These are phyloP conservation scores for Ceratosolen solmsi DNA, from an alignment of 1,140 invertebrate species.

Conservation along the genomic window DNA sequence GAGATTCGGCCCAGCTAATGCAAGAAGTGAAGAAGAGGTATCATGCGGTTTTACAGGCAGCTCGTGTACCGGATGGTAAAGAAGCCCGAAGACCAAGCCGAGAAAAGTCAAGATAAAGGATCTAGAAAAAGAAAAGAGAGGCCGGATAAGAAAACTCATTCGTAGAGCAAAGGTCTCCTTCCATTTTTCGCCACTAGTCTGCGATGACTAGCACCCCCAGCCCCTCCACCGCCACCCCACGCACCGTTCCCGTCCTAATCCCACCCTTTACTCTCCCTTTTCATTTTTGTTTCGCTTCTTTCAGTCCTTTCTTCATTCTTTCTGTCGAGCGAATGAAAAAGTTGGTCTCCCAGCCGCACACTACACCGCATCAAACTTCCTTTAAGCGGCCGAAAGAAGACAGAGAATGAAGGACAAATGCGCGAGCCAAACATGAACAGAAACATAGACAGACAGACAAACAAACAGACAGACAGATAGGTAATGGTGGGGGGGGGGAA, in stretches of 20 bases:
- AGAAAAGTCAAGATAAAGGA: background rate
- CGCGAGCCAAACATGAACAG: background rate
- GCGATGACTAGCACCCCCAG: background rate
- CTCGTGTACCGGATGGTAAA: background rate
- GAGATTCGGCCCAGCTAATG: background rate
- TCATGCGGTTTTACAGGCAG: background rate
- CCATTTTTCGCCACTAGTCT: background rate
- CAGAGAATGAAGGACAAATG: too few species aligned
- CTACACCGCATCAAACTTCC: background rate
- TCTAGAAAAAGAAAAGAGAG: background rate
- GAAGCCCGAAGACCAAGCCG: background rate
- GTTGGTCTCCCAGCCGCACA: background rate
- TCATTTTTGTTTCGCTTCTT: slow-evolving; percentile 5
- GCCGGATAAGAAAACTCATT: background rate
- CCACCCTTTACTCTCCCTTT: too few species aligned
- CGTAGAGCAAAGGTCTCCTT: background rate
- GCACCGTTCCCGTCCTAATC: background rate
- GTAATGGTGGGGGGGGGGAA: background rate
- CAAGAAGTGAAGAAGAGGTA: background rate
- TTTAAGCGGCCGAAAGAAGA: background rate
- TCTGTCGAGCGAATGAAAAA: slow-evolving; percentile 13
- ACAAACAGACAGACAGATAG: background rate
- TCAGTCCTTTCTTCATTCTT: background rate
- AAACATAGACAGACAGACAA: background rate
- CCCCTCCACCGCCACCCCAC: background rate